These are phyloP conservation scores for Rhinella marina DNA, from an alignment of 2,797 vertebrate genomes.

Conservation along the genomic window DNA sequence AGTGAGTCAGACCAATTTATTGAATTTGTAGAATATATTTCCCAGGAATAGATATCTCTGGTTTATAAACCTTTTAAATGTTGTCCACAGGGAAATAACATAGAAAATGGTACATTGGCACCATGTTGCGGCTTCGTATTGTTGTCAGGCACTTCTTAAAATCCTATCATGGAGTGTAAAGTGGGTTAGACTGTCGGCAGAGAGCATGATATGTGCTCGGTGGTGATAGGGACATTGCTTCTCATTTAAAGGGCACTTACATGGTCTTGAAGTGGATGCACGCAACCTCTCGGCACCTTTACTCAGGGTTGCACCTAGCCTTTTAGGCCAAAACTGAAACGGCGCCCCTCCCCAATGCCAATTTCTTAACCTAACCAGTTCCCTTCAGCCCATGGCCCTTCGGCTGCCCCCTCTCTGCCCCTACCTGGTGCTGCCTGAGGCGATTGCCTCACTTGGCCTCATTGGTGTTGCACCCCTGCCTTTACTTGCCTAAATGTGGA, in stretches of 20 bases:
- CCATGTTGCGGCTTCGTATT: neutral
- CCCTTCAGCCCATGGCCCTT: no score
- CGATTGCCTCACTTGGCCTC: no score
- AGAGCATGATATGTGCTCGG: neutral
- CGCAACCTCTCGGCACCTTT: neutral
- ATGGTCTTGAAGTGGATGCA: neutral
- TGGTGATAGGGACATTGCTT: constrained; percentile 14
- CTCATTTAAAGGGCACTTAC: constrained; percentile 3
- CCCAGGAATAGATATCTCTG: neutral
- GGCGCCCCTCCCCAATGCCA: no score
- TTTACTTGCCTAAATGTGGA: no score
- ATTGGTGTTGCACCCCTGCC: no score
- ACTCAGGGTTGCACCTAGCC: no score
- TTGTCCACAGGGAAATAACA: neutral
- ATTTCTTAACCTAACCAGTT: no score
- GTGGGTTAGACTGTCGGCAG: neutral
- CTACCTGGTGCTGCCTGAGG: no score
- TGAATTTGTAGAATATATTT: neutral
- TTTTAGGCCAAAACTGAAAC: no score
- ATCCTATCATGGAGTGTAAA: neutral
- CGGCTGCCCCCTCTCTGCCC: no score
- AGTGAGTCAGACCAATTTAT: neutral
- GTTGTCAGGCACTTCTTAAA: neutral
- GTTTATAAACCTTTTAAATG: constrained; percentile 16
- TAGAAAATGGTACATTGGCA: neutral